Base-by-base conservation (phyloP, 1,140 invertebrate genomes). In the Subanguina moxae region DNA sequence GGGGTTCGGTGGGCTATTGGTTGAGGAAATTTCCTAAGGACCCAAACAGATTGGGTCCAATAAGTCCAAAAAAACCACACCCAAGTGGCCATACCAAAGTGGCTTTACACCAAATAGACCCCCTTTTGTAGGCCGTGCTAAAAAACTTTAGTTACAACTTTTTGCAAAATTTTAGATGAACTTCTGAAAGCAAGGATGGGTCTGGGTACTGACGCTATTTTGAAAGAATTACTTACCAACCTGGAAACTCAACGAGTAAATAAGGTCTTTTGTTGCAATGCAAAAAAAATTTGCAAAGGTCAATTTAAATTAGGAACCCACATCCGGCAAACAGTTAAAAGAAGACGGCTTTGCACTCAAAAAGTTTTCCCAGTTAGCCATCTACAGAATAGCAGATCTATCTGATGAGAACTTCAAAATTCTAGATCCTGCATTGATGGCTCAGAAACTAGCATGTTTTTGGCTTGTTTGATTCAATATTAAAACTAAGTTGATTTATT, bases 311-410 rank as follows among this genome's bases (percentile, higher is more conserved):
- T 11, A 38, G 32, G 32, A 38, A 38, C 32, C 32, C 32, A 38
- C 32, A 3, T 38, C 32, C 23, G 48, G 48, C n/a, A 52, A 52
- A 25, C 23, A 21, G 48, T 25, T 30, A 1, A 61, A 61, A 43
- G 28, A 32, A 21, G 65, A 64, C 21, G 21, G 65, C 11, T 19
- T 45, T 8, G 9, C 65, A 57, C 63, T 67, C 28, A 38, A 67
- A 9, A 56, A 70, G 42, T 57, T 70, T 19, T 25, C 59, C 8
- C 64, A 68, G 59, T 32, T 70, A n/a, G 52, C 57, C 19, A 42
- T 46, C 46, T 59, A 42, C 25, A 48, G 69, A 42, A 43, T 61
- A 25, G 56, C 57, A 23, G 42, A 30, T 21, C 27, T 70, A 23
- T 30, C 42, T 7, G 63, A 64, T 30, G 68, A 70, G 13, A 70